Conservation (phyloP, 2,113 vertebrate species). For the Phodopus roborovskii region DNA sequence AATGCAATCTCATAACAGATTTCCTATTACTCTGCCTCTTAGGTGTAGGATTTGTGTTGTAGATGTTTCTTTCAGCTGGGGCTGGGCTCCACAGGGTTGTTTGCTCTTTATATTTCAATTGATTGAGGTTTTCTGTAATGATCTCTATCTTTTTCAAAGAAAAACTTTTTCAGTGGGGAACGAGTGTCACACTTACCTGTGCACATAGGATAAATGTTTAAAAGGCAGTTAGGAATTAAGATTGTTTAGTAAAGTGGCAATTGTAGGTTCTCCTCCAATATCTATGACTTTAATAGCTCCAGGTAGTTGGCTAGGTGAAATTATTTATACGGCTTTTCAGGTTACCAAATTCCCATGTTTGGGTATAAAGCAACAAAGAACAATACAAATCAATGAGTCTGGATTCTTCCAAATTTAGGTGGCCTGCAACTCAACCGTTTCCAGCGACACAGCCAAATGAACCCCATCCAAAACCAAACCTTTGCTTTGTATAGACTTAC, state of each 20-base stretch:
- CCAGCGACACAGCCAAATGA: constrained; percentile 68
- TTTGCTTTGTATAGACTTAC: constrained; percentile 61
- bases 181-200: background rate
- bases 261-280: background rate
- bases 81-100: background rate
- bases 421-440: constrained; percentile 61
- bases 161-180: background rate
- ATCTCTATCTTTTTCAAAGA: background rate
- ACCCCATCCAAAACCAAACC: constrained; percentile 65
- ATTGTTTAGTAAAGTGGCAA: background rate
- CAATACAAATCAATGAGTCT: constrained; percentile 31
- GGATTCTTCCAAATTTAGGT: constrained; percentile 65
- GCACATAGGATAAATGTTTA: background rate
- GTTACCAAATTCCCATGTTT: background rate
- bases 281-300: background rate
- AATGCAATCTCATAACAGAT: background rate
- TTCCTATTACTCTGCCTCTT: background rate
- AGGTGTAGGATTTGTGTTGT: background rate
- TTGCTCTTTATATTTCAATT: background rate
- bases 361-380: constrained; percentile 41
- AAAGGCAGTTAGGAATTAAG: background rate
- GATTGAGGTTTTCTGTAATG: background rate
- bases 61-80: background rate
- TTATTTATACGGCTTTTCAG: constrained; percentile 44
- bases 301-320: background rate